phyloP scores from a whole-genome alignment of 2,888 invertebrate genomes.

The Phytoseiulus persimilis region DNA sequence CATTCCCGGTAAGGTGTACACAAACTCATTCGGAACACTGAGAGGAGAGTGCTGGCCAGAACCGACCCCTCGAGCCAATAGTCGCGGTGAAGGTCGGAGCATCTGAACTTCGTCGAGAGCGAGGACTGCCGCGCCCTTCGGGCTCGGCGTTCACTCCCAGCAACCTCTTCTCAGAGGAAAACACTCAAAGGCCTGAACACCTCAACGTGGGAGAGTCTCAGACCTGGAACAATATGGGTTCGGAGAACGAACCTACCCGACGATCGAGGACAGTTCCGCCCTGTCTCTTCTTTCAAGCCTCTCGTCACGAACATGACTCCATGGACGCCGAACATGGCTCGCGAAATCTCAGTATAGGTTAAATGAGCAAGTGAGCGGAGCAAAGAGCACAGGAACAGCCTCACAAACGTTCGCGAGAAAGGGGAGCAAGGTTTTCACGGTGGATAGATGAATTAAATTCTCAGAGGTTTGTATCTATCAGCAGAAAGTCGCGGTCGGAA shows the following conservation, averaged over 20 bases:
- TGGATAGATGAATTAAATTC: not conserved
- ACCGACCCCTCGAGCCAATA: not conserved
- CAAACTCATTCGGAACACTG: not conserved
- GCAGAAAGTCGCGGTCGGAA: not conserved
- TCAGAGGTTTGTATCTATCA: not conserved
- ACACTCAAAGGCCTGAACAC: not conserved
- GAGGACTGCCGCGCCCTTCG: too few species aligned
- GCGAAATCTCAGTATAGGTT: too few species aligned
- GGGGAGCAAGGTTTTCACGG: not conserved
- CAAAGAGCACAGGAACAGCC: not conserved
- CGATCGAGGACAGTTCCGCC: too few species aligned
- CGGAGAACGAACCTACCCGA: not conserved
- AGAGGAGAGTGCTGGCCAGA: not conserved
- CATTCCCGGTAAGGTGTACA: not conserved
- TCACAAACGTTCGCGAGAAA: not conserved
- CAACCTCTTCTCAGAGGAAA: not conserved
- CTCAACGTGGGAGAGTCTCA: not conserved
- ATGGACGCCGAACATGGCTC: too few species aligned
- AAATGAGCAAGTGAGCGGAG: not conserved
- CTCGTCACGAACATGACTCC: too few species aligned
- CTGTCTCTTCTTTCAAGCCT: too few species aligned
- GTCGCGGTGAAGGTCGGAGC: not conserved
- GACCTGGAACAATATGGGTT: not conserved
- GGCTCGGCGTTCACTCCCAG: not conserved
- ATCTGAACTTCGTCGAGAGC: too few species aligned